Evolutionary conservation across 2,888 invertebrate genomes (phyloP), one percentile per base, ranked within the genome.

Genomic region (Caenorhabditis sp.): DNA sequence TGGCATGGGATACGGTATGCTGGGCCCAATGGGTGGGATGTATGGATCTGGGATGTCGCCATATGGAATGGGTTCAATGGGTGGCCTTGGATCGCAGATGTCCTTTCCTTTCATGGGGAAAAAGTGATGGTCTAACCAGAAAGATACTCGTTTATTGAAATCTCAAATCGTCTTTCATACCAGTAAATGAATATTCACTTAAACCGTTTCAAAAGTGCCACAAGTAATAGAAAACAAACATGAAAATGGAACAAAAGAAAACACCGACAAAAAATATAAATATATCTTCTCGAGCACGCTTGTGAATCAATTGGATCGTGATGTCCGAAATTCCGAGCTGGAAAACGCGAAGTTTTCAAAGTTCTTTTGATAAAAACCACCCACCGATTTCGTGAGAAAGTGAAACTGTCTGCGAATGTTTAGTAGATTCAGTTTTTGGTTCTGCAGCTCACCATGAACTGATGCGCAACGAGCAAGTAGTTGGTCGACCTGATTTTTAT

Each of bases 31-130:
- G 71, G 58, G 51, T 28, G 71, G 71, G 24, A 72, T 71, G 79
- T 67, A 79, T 28, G 78, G 78, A 32, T 56, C 60, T 15, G 80
- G 80, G 60, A 71, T 71, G 71, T 80, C 80, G n/a, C 80, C 80
- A n/a, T 80, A 80, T 47, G 80, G 80, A 26, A 56, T 79, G 61
- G 79, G 79, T 24, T 56, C 53, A 13, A 70, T 70, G 70, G 61
- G 70, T 9, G 70, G 74, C 18, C 35, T 65, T 13, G 74, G 74
- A 74, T 67, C 80, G 18, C 61, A 67, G 35, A 80, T 80, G 80
- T 62, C 68, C 2, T 80, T 80, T 55, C 80, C 80, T 11, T 80
- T 40, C 22, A 80, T 80, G 68, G 80, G 80, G 47, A 80, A 80
- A 44, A 79, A 71, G 24, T 65, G 60, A 58, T 69, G 60, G 61